phyloP scores from a whole-genome alignment of 2,797 vertebrate genomes.

The Artibeus lituratus region DNA sequence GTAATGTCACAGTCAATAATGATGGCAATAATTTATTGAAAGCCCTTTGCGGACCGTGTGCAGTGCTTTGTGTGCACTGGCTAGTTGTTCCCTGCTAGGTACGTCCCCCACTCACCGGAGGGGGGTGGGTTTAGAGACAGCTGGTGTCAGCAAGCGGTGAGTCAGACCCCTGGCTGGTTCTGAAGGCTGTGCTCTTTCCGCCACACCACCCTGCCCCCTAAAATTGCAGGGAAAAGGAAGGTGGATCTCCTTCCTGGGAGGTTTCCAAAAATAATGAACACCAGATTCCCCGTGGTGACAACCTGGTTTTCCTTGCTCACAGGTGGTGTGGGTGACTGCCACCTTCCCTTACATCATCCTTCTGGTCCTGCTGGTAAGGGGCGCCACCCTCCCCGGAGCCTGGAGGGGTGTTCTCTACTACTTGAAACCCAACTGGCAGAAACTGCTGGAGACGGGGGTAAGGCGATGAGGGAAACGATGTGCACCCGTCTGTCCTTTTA shows the following conservation, averaged over 20 bases:
- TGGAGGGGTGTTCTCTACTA: conserved; percentile 98
- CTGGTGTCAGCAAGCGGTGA: background rate
- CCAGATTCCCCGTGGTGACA: background rate
- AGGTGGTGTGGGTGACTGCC: conserved; percentile 99
- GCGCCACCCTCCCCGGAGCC: conserved; percentile 95
- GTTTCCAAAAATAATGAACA: background rate
- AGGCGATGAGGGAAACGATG: conserved; percentile 27
- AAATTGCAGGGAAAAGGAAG: background rate
- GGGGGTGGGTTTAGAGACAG: background rate
- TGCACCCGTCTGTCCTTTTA: background rate
- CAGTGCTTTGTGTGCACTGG: background rate
- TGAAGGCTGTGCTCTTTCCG: background rate
- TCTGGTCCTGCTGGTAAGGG: conserved; percentile 91
- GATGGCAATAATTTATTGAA: background rate
- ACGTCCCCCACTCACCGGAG: background rate
- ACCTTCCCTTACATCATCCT: conserved; percentile 97
- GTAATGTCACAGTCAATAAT: background rate
- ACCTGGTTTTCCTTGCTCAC: background rate
- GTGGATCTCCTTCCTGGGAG: background rate
- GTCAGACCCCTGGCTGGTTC: background rate
- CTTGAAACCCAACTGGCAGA: conserved; percentile 95
- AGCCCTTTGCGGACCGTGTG: background rate
- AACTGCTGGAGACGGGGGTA: conserved; percentile 93
- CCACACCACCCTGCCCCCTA: background rate
- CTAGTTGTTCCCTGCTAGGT: background rate